A percentile compares a stretch with the other conserved stretches of the same genome.
Conservation (phyloP, 2,888 invertebrate species). For the Pardosa pseudoannulata region DNA sequence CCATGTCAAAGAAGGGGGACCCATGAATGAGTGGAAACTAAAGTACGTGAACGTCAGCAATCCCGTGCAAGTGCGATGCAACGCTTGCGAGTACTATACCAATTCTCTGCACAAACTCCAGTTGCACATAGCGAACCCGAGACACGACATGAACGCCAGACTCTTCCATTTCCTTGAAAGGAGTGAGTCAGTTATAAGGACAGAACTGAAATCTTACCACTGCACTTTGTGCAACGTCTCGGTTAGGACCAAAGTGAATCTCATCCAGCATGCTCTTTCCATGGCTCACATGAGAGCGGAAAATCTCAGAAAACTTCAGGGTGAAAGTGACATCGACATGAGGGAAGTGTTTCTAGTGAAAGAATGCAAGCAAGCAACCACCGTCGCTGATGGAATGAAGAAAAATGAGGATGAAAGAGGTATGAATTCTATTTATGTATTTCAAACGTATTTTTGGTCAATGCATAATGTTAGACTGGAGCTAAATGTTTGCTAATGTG, state of each 20-base stretch:
- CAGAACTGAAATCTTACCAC: slow-evolving; percentile 81
- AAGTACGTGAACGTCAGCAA: slow-evolving; percentile 90
- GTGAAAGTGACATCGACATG: slow-evolving; percentile 70
- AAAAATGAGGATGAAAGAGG: slow-evolving; percentile 55
- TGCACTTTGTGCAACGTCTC: slow-evolving; percentile 91
- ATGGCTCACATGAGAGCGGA: slow-evolving; percentile 95
- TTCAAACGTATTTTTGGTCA: too few relatives aligned
- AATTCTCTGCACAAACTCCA: slow-evolving; percentile 97
- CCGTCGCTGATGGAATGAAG: slow-evolving; percentile 21
- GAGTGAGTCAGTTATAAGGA: slow-evolving; percentile 77
- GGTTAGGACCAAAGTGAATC: slow-evolving; percentile 87
- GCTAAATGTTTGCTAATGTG: too few relatives aligned
- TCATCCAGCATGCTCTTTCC: slow-evolving; percentile 88
- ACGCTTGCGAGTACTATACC: slow-evolving; percentile 98
- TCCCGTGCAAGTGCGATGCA: slow-evolving; percentile 94
- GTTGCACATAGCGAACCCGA: slow-evolving; percentile 91
- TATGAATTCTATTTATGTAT: too few relatives aligned
- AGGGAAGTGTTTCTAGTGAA: slow-evolving; percentile 74
- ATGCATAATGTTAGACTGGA: too few relatives aligned
- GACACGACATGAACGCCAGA: slow-evolving; percentile 92
- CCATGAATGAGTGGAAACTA: slow-evolving; percentile 92
- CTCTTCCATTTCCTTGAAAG: slow-evolving; percentile 89
- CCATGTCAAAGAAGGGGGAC: slow-evolving; percentile 97
- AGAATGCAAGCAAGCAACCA: slow-evolving; percentile 56
- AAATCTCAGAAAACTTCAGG: slow-evolving; percentile 91